Base-by-base conservation (phyloP, 1,140 invertebrate species). In the Hypothenemus hampei region DNA sequence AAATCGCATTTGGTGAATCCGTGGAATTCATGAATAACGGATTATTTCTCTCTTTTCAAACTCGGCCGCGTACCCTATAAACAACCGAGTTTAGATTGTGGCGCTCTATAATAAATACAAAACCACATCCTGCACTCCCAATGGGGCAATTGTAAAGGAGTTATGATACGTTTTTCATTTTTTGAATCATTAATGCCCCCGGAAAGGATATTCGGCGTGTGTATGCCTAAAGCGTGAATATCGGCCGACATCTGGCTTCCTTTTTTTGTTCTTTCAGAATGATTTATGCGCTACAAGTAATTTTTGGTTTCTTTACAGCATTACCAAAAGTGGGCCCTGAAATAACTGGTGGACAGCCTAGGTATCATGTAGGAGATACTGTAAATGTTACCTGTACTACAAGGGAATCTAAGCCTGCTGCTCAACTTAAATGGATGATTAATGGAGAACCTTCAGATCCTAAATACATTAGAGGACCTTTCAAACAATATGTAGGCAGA, bases 331-430 rank as follows among this genome's bases (percentile, higher is more conserved):
- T 83, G 65, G 89, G 87, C n/a, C 91, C 90, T 4, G 79, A 80
- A 55, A 93, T 93, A 67, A 79, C 79, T 1, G 89, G 89, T 1
- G 87, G 87, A 16, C 78, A 81, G 47, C 78, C 84, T 0, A 80
- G 86, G 26, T 93, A 93, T 73, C 84, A 89, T 62, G 79, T 87
- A 11, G 89, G 87, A 3, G 89, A 92, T 62, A 75, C 78, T 7
- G 86, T 93, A 10, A 78, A 82, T 16, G 83, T 92, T 11, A 90
- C 89, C 69, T 92, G 90, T 71, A 90, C 88, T 10, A 90, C 88
- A 10, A 83, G 83, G 10, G 75, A 81, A 58, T 92, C 89, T 8
- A 83, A 89, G 64, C 90, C 90, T 0, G 86, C 87, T 0, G 89
- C 89, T 8, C 81, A 86, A 56, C 78, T 93, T 21, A 81, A 80